Evolutionary conservation across 2,113 vertebrate genomes (phyloP).

Genomic region (Chitala chitala): DNA sequence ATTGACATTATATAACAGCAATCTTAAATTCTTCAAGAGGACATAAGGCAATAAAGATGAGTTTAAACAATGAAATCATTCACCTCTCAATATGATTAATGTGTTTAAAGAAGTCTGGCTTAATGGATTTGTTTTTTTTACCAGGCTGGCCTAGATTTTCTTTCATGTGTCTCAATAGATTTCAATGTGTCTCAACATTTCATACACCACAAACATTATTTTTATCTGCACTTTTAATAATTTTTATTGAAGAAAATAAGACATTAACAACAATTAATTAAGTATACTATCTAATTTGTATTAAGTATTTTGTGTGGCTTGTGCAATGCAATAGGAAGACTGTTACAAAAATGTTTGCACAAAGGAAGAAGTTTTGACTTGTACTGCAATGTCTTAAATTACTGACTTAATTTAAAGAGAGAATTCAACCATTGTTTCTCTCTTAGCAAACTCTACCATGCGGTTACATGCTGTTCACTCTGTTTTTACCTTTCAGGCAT

Average conservation of each 20-base stretch:
- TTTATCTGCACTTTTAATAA: slow-evolving; percentile 16
- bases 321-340: slow-evolving; percentile 85
- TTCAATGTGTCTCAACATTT: too few species aligned
- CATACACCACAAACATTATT: too few species aligned
- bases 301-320: slow-evolving; percentile 83
- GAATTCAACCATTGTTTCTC: slow-evolving; percentile 1
- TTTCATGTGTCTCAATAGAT: too few species aligned
- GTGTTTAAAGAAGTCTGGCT: too few species aligned
- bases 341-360: slow-evolving; percentile 54
- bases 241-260: slow-evolving; percentile 56
- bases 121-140: too few species aligned
- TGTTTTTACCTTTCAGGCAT: not conserved
- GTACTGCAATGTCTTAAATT: slow-evolving; percentile 32
- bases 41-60: too few species aligned
- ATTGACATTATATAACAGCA: too few species aligned
- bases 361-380: slow-evolving; percentile 34
- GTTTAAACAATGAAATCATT: too few species aligned
- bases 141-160: too few species aligned
- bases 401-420: slow-evolving; percentile 23
- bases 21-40: too few species aligned
- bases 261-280: slow-evolving; percentile 35
- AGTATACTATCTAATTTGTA: slow-evolving; percentile 50
- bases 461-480: not conserved
- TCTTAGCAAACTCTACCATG: not conserved
- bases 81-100: too few species aligned